These are phyloP conservation scores for Spea hammondii DNA, from an alignment of 2,797 vertebrate genomes.

Conservation along the genomic window DNA sequence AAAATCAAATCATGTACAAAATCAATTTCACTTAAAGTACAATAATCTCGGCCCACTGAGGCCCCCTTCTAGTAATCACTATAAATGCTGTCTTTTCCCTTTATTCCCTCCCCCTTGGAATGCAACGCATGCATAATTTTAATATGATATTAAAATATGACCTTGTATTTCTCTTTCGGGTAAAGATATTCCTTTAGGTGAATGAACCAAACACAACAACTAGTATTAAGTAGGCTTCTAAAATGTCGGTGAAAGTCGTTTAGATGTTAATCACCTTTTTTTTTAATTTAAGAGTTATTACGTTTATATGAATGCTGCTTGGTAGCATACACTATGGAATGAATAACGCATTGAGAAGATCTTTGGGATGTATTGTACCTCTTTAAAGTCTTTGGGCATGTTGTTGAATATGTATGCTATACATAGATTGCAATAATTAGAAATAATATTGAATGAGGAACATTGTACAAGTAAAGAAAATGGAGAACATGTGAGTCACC, in stretches of 20 bases:
- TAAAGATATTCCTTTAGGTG: conserved; percentile 21
- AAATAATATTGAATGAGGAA: neutral
- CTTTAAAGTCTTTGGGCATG: neutral
- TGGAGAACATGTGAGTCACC: neutral
- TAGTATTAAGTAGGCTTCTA: neutral
- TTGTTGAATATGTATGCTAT: neutral
- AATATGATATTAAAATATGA: conserved; percentile 60
- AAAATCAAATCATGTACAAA: conserved; percentile 79
- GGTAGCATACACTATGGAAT: neutral
- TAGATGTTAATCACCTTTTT: neutral
- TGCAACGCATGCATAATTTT: conserved; percentile 61
- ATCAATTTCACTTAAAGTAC: conserved; percentile 77
- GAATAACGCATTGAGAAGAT: neutral
- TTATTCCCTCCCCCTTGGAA: conserved; percentile 55
- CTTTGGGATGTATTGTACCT: neutral
- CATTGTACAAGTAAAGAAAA: neutral
- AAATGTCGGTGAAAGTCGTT: neutral
- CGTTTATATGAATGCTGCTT: neutral
- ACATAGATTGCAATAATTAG: neutral
- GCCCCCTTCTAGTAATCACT: conserved; percentile 67
- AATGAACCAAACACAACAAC: neutral
- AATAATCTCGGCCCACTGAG: conserved; percentile 72
- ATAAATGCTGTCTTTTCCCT: conserved; percentile 61
- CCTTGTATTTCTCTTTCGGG: conserved; percentile 58
- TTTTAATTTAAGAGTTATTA: neutral